Conservation (phyloP, 2,888 invertebrate species). For the Bembecia ichneumoniformis region DNA sequence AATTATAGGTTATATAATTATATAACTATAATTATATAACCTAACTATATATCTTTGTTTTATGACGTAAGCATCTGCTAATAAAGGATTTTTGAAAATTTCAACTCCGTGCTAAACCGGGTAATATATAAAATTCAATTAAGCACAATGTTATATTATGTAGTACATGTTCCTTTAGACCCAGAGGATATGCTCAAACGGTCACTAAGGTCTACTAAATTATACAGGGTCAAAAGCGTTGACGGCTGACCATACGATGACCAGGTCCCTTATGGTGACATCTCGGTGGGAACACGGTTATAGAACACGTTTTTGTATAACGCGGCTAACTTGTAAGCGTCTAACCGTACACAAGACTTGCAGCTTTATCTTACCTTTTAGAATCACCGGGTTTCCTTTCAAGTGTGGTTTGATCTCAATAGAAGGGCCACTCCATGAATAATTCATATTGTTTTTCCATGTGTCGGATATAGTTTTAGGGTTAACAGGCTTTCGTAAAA, state of each 20-base stretch:
- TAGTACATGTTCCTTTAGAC: too few species aligned
- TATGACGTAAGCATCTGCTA: too few species aligned
- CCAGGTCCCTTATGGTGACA: constrained; percentile 8
- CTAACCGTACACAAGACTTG: not conserved
- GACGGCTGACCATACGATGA: not conserved
- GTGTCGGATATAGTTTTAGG: constrained; percentile 20
- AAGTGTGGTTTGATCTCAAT: constrained; percentile 12
- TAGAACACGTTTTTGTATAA: constrained; percentile 14
- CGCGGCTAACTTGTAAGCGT: constrained; percentile 7
- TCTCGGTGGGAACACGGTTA: constrained; percentile 18
- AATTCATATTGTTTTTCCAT: constrained; percentile 20
- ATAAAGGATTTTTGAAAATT: too few species aligned
- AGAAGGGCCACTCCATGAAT: constrained; percentile 19
- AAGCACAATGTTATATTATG: too few species aligned
- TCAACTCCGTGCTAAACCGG: too few species aligned
- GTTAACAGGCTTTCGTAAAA: constrained; percentile 15
- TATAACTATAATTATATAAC: too few species aligned
- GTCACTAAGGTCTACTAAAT: too few species aligned
- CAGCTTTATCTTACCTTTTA: not conserved
- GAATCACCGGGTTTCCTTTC: constrained; percentile 8
- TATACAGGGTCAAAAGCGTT: constrained; percentile 10
- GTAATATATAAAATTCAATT: too few species aligned
- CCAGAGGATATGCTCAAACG: too few species aligned
- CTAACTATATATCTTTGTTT: too few species aligned
- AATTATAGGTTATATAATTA: too few species aligned